Conservation (phyloP, 35 echinoderm and acorn worm species). For the Holothuria glaberrima region DNA sequence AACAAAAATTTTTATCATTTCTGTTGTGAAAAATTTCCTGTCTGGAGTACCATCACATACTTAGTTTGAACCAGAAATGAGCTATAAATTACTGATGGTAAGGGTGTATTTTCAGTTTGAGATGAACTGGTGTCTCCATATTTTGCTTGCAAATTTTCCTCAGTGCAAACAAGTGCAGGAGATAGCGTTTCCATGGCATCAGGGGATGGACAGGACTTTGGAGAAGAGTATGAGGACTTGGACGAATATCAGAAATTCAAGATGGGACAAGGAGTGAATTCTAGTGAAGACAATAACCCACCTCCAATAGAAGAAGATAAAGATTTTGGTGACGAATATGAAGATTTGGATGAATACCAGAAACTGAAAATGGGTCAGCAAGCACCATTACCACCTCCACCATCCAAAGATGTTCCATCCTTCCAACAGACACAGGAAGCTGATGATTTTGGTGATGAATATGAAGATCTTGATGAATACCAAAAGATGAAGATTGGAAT, state of each 20-base stretch:
- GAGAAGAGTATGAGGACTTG: conserved; percentile 48
- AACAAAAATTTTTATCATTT: too few species aligned
- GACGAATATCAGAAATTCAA: conserved; percentile 4
- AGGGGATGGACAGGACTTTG: conserved; percentile 40
- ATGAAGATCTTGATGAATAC: conserved; percentile 57
- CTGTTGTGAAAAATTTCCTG: too few species aligned
- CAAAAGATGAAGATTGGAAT: conserved; percentile 16
- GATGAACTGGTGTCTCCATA: too few species aligned
- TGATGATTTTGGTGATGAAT: conserved; percentile 79
- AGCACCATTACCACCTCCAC: neutral
- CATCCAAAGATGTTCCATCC: neutral
- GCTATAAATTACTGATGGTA: too few species aligned
- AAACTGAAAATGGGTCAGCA: conserved; percentile 10
- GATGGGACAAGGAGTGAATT: neutral
- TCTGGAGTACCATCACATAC: too few species aligned
- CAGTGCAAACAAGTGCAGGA: neutral
- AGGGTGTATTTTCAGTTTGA: too few species aligned
- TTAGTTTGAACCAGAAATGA: too few species aligned
- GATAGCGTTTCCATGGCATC: neutral
- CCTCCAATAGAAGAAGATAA: neutral
- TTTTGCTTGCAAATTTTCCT: too few species aligned
- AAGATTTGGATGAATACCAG: conserved; percentile 9
- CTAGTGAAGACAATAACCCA: neutral
- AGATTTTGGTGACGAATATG: conserved; percentile 11
- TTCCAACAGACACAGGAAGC: neutral